Evolutionary conservation across 1,140 invertebrate genomes (phyloP), one percentile per base, ranked within the genome.

Genomic region (Drosophila ogumai): DNA sequence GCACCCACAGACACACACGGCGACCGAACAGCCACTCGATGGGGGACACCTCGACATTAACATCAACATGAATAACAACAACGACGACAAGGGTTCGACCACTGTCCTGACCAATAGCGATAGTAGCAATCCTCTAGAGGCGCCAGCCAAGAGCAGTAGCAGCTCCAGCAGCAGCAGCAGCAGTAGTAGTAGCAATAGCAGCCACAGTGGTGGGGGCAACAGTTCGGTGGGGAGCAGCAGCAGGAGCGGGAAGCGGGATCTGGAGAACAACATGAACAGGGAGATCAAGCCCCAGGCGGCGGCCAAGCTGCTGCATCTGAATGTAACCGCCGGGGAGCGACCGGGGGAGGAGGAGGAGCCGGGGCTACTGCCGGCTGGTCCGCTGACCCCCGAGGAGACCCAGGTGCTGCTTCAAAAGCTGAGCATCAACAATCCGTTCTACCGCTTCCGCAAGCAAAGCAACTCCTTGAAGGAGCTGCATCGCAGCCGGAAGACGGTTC

Each of bases 371-470:
- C 57, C 44, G 13, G 22, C 55, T 17, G 55, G 49, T 28, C 73
- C 67, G 1, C 25, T 77, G 10, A 79, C 60, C 2, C 71, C 59
- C 5, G 86, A 90, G 54, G 86, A 90, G 8, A 82, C 86, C 10
- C 75, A 85, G 61, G 55, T 86, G 47, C 43, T 92, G 54, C 68
- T 92, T 28, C 91, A 92, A 32, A 86, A 82, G 65, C 67, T 92
- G 31, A 91, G 81, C 52, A 92, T 92, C 22, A 92, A 92, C 47
- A 92, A 92, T 90, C 91, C 91, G 15, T 92, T 92, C 64, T 92
- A 92, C 82, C 79, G 85, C 46, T 92, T 91, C 64, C 91, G 82
- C 71, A 92, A 92, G 69, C 91, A 92, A 47, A 92, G 91, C 34
- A 84, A 85, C 58, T 92, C 91, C 10, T 56, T 92, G n/a, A 79